Percentiles rank a stretch among this genome's conserved stretches.
phyloP scores from a whole-genome alignment of 1,140 invertebrate genomes.

The Coboldia fuscipes region DNA sequence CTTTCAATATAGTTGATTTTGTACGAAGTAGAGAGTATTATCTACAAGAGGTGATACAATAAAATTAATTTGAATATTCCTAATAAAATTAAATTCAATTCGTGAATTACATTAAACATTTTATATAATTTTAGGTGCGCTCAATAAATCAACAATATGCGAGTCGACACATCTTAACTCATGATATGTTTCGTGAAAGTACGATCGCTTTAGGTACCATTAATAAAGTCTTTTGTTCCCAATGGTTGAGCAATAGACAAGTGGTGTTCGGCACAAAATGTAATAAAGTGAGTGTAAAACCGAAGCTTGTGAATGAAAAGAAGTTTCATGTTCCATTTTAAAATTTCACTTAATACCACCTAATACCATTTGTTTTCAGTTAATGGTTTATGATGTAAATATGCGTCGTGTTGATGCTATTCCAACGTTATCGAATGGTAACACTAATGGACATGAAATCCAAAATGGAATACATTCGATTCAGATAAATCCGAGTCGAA shows the following conservation, averaged over 20 bases:
- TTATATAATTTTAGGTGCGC: slow-evolving; percentile 23
- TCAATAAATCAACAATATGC: slow-evolving; percentile 55
- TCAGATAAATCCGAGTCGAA: slow-evolving; percentile 81
- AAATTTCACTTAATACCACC: not conserved
- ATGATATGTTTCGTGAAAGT: slow-evolving; percentile 72
- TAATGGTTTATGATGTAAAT: slow-evolving; percentile 66
- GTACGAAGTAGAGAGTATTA: slow-evolving; percentile 51
- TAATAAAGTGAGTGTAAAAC: slow-evolving; percentile 70
- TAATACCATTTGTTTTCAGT: slow-evolving; percentile 23
- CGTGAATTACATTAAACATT: slow-evolving; percentile 1
- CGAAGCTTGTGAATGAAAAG: no score
- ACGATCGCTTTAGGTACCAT: slow-evolving; percentile 62
- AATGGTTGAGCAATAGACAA: slow-evolving; percentile 87
- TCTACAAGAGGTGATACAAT: slow-evolving; percentile 43
- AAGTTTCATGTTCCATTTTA: no score
- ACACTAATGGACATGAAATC: slow-evolving; percentile 28
- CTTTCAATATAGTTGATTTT: slow-evolving; percentile 71
- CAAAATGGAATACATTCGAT: slow-evolving; percentile 84
- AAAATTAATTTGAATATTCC: no score
- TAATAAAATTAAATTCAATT: not conserved
- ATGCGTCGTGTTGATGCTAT: slow-evolving; percentile 64
- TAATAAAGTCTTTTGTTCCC: slow-evolving; percentile 92
- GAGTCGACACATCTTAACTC: slow-evolving; percentile 64
- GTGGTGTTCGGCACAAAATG: slow-evolving; percentile 93
- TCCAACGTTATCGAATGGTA: slow-evolving; percentile 46